Percentiles rank a stretch among this genome's conserved stretches.
Conservation (phyloP, 1,140 invertebrate species). For the Papilio helenus region DNA sequence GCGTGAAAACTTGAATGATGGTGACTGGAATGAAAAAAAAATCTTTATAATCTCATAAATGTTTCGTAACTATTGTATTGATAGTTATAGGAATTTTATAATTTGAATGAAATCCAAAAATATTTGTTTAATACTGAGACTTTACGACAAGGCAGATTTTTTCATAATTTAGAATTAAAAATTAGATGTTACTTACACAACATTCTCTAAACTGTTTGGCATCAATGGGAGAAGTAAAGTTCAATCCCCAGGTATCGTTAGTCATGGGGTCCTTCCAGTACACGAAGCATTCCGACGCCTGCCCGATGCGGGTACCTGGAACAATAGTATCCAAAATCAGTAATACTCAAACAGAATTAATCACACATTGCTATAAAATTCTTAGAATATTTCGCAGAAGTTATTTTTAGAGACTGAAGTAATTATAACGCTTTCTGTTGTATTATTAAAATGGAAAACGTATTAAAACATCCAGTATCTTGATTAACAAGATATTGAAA, state of each 20-base stretch:
- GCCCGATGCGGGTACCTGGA: constrained; percentile 96
- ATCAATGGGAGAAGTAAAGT: constrained; percentile 98
- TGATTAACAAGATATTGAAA: background rate
- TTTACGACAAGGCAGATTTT: background rate
- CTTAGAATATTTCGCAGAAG: background rate
- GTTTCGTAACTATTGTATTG: constrained; percentile 22
- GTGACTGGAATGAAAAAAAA: constrained; percentile 90
- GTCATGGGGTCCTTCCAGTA: constrained; percentile 99
- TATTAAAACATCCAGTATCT: background rate
- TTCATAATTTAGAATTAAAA: background rate
- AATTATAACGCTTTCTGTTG: background rate
- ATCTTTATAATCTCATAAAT: constrained; percentile 38
- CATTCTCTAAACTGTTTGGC: constrained; percentile 98
- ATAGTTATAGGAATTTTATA: background rate
- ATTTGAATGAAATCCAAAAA: background rate
- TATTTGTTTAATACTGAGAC: background rate
- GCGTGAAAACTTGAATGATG: constrained; percentile 97
- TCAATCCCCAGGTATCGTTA: constrained; percentile 99
- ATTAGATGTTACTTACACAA: constrained; percentile 91
- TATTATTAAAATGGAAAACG: background rate
- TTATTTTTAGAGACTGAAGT: background rate
- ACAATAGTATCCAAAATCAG: constrained; percentile 36
- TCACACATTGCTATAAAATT: background rate
- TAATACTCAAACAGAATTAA: background rate
- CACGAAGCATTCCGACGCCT: constrained; percentile 98